phyloP scores from a whole-genome alignment of 2,113 vertebrate genomes.

The Varanus salvator region DNA sequence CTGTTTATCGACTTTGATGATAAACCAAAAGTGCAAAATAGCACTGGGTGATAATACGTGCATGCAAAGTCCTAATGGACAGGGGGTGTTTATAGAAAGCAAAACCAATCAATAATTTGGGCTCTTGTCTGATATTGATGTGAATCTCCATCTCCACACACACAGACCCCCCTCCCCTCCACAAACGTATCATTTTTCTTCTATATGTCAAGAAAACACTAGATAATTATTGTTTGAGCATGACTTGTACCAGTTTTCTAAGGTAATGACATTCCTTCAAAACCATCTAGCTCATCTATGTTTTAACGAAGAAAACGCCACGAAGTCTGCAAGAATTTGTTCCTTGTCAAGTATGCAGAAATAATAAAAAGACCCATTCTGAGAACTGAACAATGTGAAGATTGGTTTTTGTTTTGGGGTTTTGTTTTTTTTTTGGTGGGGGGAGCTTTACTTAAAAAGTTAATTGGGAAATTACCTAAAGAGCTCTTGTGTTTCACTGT shows the following conservation, averaged over 20 bases:
- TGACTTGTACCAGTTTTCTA: slow-evolving; percentile 51
- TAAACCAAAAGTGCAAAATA: not conserved
- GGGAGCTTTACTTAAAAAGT: not conserved
- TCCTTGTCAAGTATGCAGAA: slow-evolving; percentile 12
- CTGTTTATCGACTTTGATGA: not conserved
- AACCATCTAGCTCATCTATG: slow-evolving; percentile 69
- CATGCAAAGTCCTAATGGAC: not conserved
- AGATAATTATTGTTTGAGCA: slow-evolving; percentile 40
- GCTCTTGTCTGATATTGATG: slow-evolving; percentile 42
- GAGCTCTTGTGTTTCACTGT: not conserved
- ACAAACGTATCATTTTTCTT: not conserved
- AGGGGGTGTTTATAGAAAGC: slow-evolving; percentile 3
- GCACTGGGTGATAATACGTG: not conserved
- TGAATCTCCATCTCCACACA: not conserved
- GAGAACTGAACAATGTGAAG: slow-evolving; percentile 23
- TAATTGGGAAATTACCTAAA: not conserved
- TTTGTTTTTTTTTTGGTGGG: too few species aligned
- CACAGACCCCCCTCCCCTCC: not conserved
- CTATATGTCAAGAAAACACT: not conserved
- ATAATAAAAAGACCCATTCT: not conserved
- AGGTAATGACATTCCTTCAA: slow-evolving; percentile 61
- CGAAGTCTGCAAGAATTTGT: slow-evolving; percentile 56
- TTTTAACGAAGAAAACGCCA: slow-evolving; percentile 67
- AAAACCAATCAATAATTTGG: slow-evolving; percentile 41
- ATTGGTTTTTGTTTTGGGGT: not conserved